Percentiles rank a stretch among this genome's conserved stretches.
phyloP scores from a whole-genome alignment of 2,113 vertebrate genomes.

The Kobus ellipsiprymnus region DNA sequence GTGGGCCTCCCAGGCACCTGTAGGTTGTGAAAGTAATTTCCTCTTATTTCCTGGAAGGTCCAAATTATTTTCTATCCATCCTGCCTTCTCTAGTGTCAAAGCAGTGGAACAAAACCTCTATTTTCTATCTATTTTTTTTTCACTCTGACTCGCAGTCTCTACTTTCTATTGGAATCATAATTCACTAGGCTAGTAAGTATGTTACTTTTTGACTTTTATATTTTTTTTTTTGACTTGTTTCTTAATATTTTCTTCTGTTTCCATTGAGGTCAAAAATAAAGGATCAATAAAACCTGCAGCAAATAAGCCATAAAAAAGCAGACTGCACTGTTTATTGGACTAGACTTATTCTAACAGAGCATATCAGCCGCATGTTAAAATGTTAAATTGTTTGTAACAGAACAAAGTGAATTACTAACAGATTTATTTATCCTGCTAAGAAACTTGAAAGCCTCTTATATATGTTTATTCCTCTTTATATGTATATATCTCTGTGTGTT shows the following conservation, averaged over 20 bases:
- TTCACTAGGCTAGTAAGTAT: neutral
- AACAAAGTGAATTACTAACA: conserved; percentile 51
- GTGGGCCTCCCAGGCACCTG: neutral
- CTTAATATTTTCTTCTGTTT: conserved; percentile 51
- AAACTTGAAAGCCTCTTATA: conserved; percentile 29
- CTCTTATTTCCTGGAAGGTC: conserved; percentile 45
- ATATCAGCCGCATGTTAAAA: conserved; percentile 60
- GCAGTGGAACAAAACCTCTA: neutral
- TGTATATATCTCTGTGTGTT: neutral
- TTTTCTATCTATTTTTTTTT: conserved; percentile 39
- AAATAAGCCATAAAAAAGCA: conserved; percentile 63
- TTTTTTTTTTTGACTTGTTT: conserved; percentile 58
- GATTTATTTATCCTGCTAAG: conserved; percentile 21
- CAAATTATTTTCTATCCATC: conserved; percentile 42
- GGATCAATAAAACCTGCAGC: conserved; percentile 58
- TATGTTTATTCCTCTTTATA: neutral
- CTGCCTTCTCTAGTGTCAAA: neutral
- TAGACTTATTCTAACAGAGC: conserved; percentile 7
- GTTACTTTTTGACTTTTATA: conserved; percentile 36
- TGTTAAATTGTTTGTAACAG: conserved; percentile 58
- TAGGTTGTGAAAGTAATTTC: conserved; percentile 35
- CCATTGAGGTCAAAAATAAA: conserved; percentile 45
- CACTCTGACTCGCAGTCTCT: neutral
- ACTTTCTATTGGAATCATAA: conserved; percentile 8
- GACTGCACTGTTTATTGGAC: conserved; percentile 29